These are phyloP conservation scores for Phrynocephalus forsythii DNA, from an alignment of 2,797 vertebrate genomes.

Conservation along the genomic window DNA sequence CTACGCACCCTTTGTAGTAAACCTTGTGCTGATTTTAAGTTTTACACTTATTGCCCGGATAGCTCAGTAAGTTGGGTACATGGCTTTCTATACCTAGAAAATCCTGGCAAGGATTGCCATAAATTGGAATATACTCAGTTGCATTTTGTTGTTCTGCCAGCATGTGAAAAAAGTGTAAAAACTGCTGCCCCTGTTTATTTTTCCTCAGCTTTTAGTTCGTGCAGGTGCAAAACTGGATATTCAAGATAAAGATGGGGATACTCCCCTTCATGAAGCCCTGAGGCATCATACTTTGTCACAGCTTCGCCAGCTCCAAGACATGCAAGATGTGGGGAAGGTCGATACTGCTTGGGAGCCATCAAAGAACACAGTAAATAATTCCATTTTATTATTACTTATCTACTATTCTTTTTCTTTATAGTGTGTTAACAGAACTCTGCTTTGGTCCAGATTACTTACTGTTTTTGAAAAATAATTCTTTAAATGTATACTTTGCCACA, in stretches of 20 bases:
- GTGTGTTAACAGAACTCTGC: constrained; percentile 52
- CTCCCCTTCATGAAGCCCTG: constrained; percentile 96
- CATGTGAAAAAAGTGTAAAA: background rate
- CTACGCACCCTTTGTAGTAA: background rate
- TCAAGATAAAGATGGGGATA: constrained; percentile 99
- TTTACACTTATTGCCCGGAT: background rate
- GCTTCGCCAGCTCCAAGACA: constrained; percentile 97
- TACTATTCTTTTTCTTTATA: constrained; percentile 32
- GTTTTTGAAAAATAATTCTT: constrained; percentile 1
- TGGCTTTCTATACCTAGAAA: too few relatives aligned
- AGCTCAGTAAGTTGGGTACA: too few relatives aligned
- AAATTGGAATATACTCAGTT: too few relatives aligned
- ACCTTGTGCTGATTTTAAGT: background rate
- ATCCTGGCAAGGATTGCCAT: too few relatives aligned
- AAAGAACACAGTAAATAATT: constrained; percentile 94
- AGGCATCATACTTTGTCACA: constrained; percentile 98
- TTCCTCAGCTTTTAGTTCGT: constrained; percentile 91
- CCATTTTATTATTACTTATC: constrained; percentile 68
- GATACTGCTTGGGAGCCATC: constrained; percentile 98
- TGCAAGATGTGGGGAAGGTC: constrained; percentile 99
- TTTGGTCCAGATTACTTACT: constrained; percentile 47
- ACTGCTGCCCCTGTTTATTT: constrained; percentile 29
- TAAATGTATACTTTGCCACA: too few relatives aligned
- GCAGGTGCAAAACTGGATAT: constrained; percentile 98
- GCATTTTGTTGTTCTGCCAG: background rate